Conservation (phyloP, 2,113 vertebrate genomes). For the Laticauda colubrina region DNA sequence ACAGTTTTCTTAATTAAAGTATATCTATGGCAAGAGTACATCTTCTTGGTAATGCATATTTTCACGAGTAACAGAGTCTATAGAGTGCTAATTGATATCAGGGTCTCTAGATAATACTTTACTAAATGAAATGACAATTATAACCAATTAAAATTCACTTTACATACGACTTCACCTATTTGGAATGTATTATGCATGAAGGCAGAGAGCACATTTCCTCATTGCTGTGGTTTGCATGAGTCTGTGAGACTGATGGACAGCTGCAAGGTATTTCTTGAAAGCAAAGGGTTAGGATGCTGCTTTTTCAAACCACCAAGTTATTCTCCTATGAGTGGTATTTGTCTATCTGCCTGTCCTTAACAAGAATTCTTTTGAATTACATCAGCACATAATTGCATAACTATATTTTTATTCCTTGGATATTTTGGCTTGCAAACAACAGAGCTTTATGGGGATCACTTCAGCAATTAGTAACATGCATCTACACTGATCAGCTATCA, state of each 20-base stretch:
- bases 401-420: slow-evolving; percentile 32
- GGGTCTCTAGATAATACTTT: slow-evolving; percentile 85
- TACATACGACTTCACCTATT: slow-evolving; percentile 83
- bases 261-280: slow-evolving; percentile 67
- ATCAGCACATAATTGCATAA: slow-evolving; percentile 50
- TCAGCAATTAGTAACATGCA: slow-evolving; percentile 8
- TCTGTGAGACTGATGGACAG: slow-evolving; percentile 78
- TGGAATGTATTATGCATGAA: slow-evolving; percentile 85
- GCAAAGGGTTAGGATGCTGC: slow-evolving; percentile 49
- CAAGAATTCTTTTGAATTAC: slow-evolving; percentile 47
- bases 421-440: slow-evolving; percentile 1
- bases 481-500: background rate
- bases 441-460: slow-evolving; percentile 28
- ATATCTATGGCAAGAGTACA: slow-evolving; percentile 72
- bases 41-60: slow-evolving; percentile 77
- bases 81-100: slow-evolving; percentile 86
- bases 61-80: slow-evolving; percentile 80
- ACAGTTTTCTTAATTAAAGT: slow-evolving; percentile 82
- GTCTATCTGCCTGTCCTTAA: background rate
- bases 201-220: slow-evolving; percentile 73
- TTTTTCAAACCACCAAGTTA: slow-evolving; percentile 26
- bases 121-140: slow-evolving; percentile 89
- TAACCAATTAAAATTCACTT: slow-evolving; percentile 88
- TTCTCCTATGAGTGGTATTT: slow-evolving; percentile 55
- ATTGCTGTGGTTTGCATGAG: slow-evolving; percentile 69